A percentile compares a stretch with the other conserved stretches of the same genome.
Evolutionary conservation across 2,113 vertebrate genomes (phyloP).

Genomic region (Tinamus guttatus): DNA sequence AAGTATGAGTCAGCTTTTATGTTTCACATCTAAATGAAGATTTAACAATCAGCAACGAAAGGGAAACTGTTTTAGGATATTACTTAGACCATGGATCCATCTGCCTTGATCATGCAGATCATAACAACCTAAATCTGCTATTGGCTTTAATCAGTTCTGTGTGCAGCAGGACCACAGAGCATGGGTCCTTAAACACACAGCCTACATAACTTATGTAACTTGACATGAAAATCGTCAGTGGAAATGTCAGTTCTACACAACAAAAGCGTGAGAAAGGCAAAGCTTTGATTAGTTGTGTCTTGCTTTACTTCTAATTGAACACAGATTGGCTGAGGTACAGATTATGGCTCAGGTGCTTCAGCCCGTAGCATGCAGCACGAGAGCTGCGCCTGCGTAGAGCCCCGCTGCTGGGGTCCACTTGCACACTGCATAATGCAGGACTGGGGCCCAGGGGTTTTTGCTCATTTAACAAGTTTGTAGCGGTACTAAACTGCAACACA

Average conservation of each 20-base stretch:
- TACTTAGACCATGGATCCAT: background rate
- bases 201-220: conserved; percentile 40
- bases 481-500: background rate
- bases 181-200: background rate
- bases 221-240: background rate
- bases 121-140: background rate
- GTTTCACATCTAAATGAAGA: conserved; percentile 2
- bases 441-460: background rate
- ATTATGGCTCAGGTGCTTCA: background rate
- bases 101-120: background rate
- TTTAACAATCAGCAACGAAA: conserved; percentile 2
- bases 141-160: background rate
- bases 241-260: background rate
- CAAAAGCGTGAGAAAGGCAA: background rate
- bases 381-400: background rate
- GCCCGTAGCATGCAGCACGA: background rate
- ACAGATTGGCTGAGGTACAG: background rate
- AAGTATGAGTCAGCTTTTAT: conserved; percentile 69
- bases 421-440: background rate
- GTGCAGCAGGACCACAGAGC: background rate
- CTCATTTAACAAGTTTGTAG: background rate
- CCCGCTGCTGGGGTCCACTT: background rate
- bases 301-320: background rate
- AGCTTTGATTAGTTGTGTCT: background rate
- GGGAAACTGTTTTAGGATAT: background rate